Evolutionary conservation across 2,888 invertebrate genomes (phyloP), one percentile per base, ranked within the genome.

Genomic region (Drosophila formosana): DNA sequence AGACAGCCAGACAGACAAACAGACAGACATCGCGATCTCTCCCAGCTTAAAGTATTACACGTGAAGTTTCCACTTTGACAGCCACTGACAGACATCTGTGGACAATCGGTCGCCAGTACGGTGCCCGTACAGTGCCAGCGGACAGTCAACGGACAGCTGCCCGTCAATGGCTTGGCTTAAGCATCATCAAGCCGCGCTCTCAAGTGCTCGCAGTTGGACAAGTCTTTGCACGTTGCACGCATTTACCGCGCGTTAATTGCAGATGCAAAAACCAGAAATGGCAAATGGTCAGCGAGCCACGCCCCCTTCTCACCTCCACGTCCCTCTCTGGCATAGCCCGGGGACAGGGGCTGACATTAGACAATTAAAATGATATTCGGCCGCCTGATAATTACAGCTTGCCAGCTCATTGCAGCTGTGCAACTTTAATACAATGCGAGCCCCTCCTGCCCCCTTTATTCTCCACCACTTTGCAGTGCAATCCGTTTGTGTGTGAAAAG

Each of bases 311-410:
- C 9, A 1, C 39, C 39, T 11, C 13, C n/a, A 1, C 6, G 1
- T 0, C 18, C 18, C 4, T 25, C 13, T 3, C 41, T 13, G 7
- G 23, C 23, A 9, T 23, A 25, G 18, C 28, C 28, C 4, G n/a
- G 28, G 6, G 52, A n/a, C 23, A 23, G 47, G 8, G 25, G 34
- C 53, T 50, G 68, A 63, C 73, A 49, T 57, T 57, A 64, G 58
- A 75, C 72, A 75, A 72, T 78, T 78, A 75, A 78, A 78, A 78
- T 78, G 41, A 72, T 78, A 75, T 78, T 78, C 62, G 77, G 63
- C 78, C 63, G 72, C 58, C 28, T 77, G 65, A 66, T 79, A 80
- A 80, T 79, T 79, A 73, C 70, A 78, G 41, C n/a, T 30, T 13
- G 57, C 18, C 55, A 56, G 30, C 18, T 52, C 34, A n/a, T 26